A percentile compares a stretch with the other conserved stretches of the same genome.
Evolutionary conservation across 2,797 vertebrate genomes (phyloP).

Genomic region (Sylvilagus floridanus): DNA sequence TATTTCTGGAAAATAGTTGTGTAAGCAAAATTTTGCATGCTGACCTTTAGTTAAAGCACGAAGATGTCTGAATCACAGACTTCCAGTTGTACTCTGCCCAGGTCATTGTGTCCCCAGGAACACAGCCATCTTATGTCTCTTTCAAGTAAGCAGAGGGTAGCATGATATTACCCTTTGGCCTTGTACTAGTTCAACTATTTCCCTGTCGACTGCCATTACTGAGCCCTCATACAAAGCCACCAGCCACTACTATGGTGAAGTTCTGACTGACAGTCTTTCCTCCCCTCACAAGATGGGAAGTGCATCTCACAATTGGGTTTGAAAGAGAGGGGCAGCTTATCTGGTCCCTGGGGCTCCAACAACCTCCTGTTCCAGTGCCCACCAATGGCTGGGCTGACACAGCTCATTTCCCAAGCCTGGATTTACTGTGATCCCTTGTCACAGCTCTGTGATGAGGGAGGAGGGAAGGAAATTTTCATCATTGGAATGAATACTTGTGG

Average conservation of each 20-base stretch:
- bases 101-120: not conserved
- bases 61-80: not conserved
- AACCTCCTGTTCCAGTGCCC: not conserved
- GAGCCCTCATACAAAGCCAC: constrained; percentile 4
- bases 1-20: not conserved
- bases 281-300: not conserved
- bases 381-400: constrained; percentile 8
- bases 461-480: constrained; percentile 5
- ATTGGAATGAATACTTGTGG: not conserved
- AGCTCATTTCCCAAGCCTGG: constrained; percentile 51
- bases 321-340: constrained; percentile 12
- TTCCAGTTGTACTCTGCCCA: constrained; percentile 11
- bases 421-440: constrained; percentile 57
- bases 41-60: not conserved
- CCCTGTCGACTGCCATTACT: not conserved
- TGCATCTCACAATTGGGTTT: constrained; percentile 60
- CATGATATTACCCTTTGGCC: not conserved
- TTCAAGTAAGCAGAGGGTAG: not conserved
- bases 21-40: not conserved
- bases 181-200: constrained; percentile 4
- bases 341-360: not conserved
- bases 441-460: not conserved
- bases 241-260: not conserved
- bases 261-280: not conserved
- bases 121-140: not conserved